These are phyloP conservation scores for Ryuthela nishihirai DNA, from an alignment of 2,888 invertebrate genomes.

Conservation along the genomic window DNA sequence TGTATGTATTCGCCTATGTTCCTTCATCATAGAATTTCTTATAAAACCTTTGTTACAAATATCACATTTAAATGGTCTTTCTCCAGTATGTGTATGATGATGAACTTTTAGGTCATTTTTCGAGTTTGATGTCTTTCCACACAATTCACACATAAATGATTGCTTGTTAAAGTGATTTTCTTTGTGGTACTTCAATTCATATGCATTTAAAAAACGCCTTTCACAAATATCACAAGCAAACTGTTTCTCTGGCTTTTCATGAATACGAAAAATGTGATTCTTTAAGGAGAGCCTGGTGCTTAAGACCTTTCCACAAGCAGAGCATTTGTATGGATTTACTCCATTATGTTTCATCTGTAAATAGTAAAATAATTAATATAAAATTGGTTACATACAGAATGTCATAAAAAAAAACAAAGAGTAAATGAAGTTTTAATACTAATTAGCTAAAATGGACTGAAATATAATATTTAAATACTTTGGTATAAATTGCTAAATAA, in stretches of 20 bases:
- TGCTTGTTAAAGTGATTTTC: neutral
- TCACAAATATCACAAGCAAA: constrained; percentile 1
- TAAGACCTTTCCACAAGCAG: neutral
- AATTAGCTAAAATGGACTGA: no score
- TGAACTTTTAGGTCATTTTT: neutral
- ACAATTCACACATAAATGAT: neutral
- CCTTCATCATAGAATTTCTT: neutral
- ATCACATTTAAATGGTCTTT: neutral
- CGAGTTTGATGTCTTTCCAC: neutral
- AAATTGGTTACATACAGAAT: no score
- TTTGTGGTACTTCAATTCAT: neutral
- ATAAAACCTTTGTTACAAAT: neutral
- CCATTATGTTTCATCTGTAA: neutral
- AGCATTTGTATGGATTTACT: neutral
- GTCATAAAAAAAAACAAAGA: no score
- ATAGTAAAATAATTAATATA: neutral
- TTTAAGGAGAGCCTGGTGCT: neutral
- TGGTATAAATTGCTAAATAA: no score
- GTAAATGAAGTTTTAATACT: no score
- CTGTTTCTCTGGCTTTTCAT: neutral
- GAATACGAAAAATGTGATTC: neutral
- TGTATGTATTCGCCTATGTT: neutral
- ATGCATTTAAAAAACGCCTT: neutral
- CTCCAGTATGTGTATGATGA: neutral
- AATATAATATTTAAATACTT: no score